Base-by-base conservation (phyloP, 2,888 invertebrate genomes). In the Cheilosia scutellata region DNA sequence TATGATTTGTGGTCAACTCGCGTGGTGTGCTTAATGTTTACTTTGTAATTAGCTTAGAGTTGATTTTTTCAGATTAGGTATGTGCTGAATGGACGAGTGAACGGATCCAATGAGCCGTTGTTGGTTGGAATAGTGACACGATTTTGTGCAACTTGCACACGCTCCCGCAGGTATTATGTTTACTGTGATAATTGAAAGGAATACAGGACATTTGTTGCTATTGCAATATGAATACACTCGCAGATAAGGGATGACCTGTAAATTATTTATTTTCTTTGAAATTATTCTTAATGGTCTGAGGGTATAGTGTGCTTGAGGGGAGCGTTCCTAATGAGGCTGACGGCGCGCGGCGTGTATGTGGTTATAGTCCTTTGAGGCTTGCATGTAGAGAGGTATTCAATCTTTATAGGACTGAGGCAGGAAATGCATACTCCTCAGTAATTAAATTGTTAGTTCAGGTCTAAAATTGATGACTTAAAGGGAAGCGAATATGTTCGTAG, bases 1-100 rank as follows among this genome's bases (percentile, higher is more conserved):
- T 84, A 84, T 86, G 86, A 82, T 86, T 86, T 86, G 82, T 86
- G 76, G 76, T 55, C 66, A 68, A 86, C 66, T 86, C 82, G 82
- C 86, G 76, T 82, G 86, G 86, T 86, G 76, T 55, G 75, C 53
- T 72, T 82, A 82, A 77, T 86, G 72, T 86, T 86, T 82, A 68
- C 82, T 62, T 82, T 77, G 82, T 82, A 86, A 86, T 86, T 86
- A 86, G 76, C 72, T 77, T 49, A 29, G 44, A 86, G 86, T 82
- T 77, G 82, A 86, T 86, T 86, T 84, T 86, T 49, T 63, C 2
- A 86, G 80, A 82, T 86, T 86, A 20, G 20, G 20, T 20, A 68
- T 72, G 62, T 58, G 42, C 37, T 33, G 62, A 74, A 51, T 66
- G 62, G 49, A 33, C 1, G 9, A 51, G 25, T 27, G 51, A 25